Conservation (phyloP, 2,113 vertebrate genomes). For the Paradoxurus hermaphroditus region DNA sequence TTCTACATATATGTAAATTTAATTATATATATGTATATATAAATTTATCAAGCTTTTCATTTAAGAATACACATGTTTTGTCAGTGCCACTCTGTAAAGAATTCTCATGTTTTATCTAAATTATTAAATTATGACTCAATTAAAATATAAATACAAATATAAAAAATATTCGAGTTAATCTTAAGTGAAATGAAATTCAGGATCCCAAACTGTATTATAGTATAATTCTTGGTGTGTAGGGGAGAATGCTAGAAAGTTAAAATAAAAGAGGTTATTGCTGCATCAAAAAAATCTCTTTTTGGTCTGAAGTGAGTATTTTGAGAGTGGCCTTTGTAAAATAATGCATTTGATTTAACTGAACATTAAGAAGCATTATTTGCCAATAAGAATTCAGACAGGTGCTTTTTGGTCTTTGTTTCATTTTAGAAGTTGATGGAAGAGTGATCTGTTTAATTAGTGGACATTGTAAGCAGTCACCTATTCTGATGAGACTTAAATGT, state of each 20-base stretch:
- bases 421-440: background rate
- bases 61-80: background rate
- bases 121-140: background rate
- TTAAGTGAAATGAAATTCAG: background rate
- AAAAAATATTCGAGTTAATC: background rate
- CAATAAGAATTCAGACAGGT: background rate
- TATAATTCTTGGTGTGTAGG: background rate
- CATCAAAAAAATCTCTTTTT: background rate
- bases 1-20: no score
- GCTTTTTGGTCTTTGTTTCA: background rate
- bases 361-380: background rate
- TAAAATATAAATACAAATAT: background rate
- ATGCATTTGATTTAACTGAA: background rate
- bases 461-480: background rate
- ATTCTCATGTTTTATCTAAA: background rate
- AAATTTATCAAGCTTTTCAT: background rate
- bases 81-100: background rate
- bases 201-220: background rate
- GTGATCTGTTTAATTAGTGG: background rate
- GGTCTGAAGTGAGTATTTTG: background rate
- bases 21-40: background rate
- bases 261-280: background rate
- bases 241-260: background rate
- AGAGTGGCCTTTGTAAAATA: background rate
- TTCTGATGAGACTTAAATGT: background rate